These are phyloP conservation scores for Ceraclea dissimilis DNA, from an alignment of 2,888 invertebrate genomes.

Conservation along the genomic window DNA sequence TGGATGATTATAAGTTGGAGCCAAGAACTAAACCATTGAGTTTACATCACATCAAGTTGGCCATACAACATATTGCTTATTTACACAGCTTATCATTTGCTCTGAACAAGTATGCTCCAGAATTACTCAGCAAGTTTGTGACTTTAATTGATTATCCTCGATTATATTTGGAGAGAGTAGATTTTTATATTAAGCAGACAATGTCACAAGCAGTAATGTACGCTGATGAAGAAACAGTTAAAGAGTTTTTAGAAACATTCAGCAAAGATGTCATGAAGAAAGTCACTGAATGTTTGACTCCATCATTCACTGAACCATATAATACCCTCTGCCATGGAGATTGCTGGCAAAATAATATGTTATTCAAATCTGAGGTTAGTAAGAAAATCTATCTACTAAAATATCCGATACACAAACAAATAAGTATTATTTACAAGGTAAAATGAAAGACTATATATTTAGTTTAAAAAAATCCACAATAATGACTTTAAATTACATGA, in stretches of 20 bases:
- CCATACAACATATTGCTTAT: conserved; percentile 29
- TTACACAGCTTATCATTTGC: conserved; percentile 31
- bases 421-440: too few species aligned
- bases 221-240: neutral
- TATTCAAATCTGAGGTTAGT: conserved; percentile 36
- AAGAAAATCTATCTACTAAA: too few species aligned
- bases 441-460: too few species aligned
- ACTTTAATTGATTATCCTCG: conserved; percentile 9
- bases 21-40: conserved; percentile 27
- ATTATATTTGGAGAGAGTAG: neutral
- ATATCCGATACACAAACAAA: too few species aligned
- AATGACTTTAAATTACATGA: too few species aligned
- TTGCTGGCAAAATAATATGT: conserved; percentile 29
- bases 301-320: conserved; percentile 7
- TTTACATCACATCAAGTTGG: conserved; percentile 28
- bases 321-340: conserved; percentile 17
- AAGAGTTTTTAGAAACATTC: neutral
- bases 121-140: conserved; percentile 26
- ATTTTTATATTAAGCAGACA: neutral
- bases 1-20: conserved; percentile 8
- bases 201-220: neutral
- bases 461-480: too few species aligned
- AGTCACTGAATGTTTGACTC: neutral
- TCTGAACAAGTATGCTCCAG: conserved; percentile 28
- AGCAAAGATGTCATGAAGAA: conserved; percentile 1